Percentiles rank a stretch among this genome's conserved stretches.
phyloP scores from a whole-genome alignment of 1,140 invertebrate genomes.

The Hermetia illucens region DNA sequence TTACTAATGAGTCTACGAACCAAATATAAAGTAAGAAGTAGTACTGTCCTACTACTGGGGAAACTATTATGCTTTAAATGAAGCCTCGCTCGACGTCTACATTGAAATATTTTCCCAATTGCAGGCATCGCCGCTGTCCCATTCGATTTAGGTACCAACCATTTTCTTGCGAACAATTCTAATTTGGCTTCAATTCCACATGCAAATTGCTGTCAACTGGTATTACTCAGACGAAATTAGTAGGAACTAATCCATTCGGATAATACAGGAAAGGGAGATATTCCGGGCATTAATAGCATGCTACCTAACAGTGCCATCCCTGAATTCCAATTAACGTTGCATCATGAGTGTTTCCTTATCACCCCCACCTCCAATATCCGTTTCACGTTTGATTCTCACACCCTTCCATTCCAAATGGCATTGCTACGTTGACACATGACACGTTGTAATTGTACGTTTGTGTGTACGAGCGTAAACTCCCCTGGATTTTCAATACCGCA shows the following conservation, averaged over 20 bases:
- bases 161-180: neutral
- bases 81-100: no score
- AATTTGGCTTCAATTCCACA: neutral
- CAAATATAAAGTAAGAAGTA: no score
- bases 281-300: neutral
- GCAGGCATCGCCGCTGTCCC: neutral
- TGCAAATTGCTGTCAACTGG: neutral
- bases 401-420: no score
- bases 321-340: neutral
- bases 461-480: no score
- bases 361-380: neutral
- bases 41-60: no score
- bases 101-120: no score
- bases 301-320: neutral
- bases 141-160: neutral
- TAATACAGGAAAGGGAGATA: neutral
- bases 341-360: neutral
- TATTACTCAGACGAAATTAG: neutral
- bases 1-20: no score
- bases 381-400: no score
- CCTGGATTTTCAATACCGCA: neutral
- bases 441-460: neutral
- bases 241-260: no score
- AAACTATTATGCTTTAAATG: no score
- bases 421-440: neutral